Conservation (phyloP, 2,113 vertebrate genomes). For the Ondatra zibethicus region DNA sequence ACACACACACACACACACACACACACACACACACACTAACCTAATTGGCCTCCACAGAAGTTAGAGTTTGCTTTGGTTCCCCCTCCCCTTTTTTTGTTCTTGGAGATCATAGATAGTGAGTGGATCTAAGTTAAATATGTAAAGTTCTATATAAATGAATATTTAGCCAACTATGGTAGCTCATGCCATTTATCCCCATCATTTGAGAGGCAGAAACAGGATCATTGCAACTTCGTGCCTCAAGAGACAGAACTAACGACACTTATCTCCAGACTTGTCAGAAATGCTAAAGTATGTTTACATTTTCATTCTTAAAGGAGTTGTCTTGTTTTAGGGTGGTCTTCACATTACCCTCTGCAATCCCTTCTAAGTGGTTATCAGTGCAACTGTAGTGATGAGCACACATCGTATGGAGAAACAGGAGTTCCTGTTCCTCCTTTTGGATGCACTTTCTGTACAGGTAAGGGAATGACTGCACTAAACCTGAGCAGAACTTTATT, state of each 20-base stretch:
- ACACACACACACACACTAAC: not conserved
- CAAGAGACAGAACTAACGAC: not conserved
- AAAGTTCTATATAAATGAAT: constrained; percentile 11
- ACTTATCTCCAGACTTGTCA: constrained; percentile 9
- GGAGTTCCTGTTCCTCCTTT: constrained; percentile 95
- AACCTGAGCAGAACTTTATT: not conserved
- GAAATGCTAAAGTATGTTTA: constrained; percentile 17
- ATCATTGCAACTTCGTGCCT: not conserved
- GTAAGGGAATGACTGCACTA: constrained; percentile 81
- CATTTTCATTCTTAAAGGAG: constrained; percentile 25
- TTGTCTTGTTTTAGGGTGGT: constrained; percentile 81
- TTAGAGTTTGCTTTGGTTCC: not conserved
- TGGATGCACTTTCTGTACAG: constrained; percentile 93
- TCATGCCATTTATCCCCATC: not conserved
- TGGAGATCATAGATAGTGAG: not conserved
- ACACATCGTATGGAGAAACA: constrained; percentile 91
- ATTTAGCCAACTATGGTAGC: not conserved
- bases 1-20: too few relatives aligned
- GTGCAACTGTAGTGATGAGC: constrained; percentile 92
- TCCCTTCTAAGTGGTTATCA: constrained; percentile 90
- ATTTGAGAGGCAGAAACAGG: not conserved
- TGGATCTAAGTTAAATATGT: not conserved
- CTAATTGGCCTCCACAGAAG: not conserved
- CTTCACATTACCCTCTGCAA: constrained; percentile 87
- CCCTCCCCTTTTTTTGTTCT: too few relatives aligned